Evolutionary conservation across 2,888 invertebrate species (phyloP).

Genomic region (Eucera pruinosa): DNA sequence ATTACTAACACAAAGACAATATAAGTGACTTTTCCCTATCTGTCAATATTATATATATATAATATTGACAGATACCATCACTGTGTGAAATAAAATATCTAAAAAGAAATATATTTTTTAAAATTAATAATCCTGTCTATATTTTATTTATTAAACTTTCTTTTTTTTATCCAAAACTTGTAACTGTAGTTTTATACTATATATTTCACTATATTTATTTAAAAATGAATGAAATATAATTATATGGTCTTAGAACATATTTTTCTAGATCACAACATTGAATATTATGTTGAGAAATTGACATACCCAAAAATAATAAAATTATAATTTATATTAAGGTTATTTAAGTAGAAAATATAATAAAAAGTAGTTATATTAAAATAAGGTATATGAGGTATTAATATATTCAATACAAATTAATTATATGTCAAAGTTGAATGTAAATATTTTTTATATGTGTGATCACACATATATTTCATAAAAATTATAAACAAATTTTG

Average conservation of each 20-base stretch:
- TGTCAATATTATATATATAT: constrained; percentile 34
- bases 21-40: constrained; percentile 38
- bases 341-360: background rate
- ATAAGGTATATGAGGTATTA: too few species aligned
- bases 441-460: too few species aligned
- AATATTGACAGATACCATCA: constrained; percentile 1
- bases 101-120: constrained; percentile 6
- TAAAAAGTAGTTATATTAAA: too few species aligned
- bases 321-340: background rate
- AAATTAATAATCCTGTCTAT: constrained; percentile 33
- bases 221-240: background rate
- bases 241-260: background rate
- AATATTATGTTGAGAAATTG: background rate
- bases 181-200: background rate
- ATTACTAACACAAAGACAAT: constrained; percentile 38
- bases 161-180: constrained; percentile 4
- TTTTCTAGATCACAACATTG: background rate
- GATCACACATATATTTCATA: background rate
- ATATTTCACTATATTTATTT: background rate
- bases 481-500: background rate
- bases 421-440: too few species aligned
- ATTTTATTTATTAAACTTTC: constrained; percentile 27
- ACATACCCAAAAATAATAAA: background rate
- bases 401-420: too few species aligned
- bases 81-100: constrained; percentile 32